Base-by-base conservation (phyloP, 1,140 invertebrate species). In the Sitophilus oryzae region DNA sequence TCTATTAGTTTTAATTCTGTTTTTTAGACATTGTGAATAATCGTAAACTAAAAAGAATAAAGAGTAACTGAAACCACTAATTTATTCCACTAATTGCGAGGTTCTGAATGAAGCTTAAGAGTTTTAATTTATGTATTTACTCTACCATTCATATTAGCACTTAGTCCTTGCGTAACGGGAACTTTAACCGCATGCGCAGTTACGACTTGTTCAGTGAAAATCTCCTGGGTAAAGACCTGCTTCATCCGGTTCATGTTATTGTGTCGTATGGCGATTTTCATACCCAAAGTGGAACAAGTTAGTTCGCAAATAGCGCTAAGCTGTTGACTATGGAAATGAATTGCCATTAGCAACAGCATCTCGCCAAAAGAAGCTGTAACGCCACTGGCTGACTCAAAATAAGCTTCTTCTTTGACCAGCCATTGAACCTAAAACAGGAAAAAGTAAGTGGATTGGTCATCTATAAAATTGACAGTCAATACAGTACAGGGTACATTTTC, bases 161-260 rank as follows among this genome's bases (percentile, higher is more conserved):
- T 96, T 4, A 98, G 75, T 66, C 87, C 86, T 1, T 82, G 79
- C 0, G 95, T 98, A 0, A 98, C 94, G 0, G 93, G 91, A 15
- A 98, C 93, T 69, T 93, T 93, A 0, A 97, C 90, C 1, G 95
- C 95, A 75, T 96, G 93, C 15, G 91, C 80, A 0, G 94, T 93
- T 1, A 98, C 92, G 25, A 97, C 92, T 77, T 96, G 93, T 73
- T 98, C 94, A 1, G 93, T 96, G 69, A 98, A 98, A 59, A 98
- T 91, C 69, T 98, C 93, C 66, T 95, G 91, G 1, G 90, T 97
- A 66, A 98, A 97, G 21, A 97, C 91, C 64, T 91, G 88, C 66
- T 95, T 94, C 73, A 98, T 92, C 44, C 90, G 78, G 0, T 87
- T 86, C 58, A 97, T 82, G 66, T 90, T 92, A 68, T 93, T 96